Evolutionary conservation across 35 echinoderm and acorn worm species (phyloP).

Genomic region (Anneissia japonica): DNA sequence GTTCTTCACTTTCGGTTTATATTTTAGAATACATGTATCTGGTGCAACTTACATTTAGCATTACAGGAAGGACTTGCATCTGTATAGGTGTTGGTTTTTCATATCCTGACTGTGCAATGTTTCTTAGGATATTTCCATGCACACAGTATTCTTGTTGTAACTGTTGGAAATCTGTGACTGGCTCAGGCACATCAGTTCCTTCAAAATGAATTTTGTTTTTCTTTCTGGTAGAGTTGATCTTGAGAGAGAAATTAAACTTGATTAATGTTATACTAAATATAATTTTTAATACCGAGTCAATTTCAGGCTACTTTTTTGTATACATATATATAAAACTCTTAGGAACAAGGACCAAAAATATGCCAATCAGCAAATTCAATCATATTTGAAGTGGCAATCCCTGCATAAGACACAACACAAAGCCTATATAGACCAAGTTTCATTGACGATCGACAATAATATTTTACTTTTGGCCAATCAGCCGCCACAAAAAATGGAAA

Average conservation of each 20-base stretch:
- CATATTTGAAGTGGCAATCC: too few relatives aligned
- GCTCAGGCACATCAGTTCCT: slow-evolving; percentile 69
- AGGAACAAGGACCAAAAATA: too few relatives aligned
- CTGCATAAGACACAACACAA: too few relatives aligned
- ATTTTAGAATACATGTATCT: not conserved
- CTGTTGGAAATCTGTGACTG: slow-evolving; percentile 51
- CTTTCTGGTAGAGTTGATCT: slow-evolving; percentile 38
- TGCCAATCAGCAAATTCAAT: too few relatives aligned
- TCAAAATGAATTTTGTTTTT: slow-evolving; percentile 69
- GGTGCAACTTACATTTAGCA: slow-evolving; percentile 76
- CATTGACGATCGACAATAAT: too few relatives aligned
- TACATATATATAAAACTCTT: too few relatives aligned
- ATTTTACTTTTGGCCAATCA: too few relatives aligned
- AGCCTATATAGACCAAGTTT: too few relatives aligned
- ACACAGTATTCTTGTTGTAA: slow-evolving; percentile 58
- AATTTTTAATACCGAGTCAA: too few relatives aligned
- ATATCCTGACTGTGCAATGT: slow-evolving; percentile 59
- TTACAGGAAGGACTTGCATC: slow-evolving; percentile 90
- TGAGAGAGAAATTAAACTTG: not conserved
- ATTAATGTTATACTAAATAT: not conserved
- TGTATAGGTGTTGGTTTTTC: slow-evolving; percentile 73
- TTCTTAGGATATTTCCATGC: slow-evolving; percentile 57
- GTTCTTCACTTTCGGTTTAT: not conserved
- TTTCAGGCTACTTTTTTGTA: too few relatives aligned
- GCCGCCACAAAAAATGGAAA: too few relatives aligned